Conservation (phyloP, 1,140 invertebrate species). For the Diprion similis region DNA sequence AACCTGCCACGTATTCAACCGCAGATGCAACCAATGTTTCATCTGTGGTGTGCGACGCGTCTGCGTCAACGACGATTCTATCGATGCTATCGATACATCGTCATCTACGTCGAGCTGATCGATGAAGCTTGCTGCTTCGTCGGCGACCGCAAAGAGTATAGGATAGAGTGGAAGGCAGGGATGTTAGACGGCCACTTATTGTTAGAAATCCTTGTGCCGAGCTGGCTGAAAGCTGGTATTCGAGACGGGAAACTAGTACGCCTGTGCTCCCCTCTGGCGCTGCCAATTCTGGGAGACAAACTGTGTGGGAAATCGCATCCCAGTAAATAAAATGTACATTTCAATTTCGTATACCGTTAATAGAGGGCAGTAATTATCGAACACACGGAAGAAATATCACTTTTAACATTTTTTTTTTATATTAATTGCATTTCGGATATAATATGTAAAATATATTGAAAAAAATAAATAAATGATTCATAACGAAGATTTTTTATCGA, state of each 20-base stretch:
- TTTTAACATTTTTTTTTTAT: background rate
- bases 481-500: background rate
- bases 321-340: background rate
- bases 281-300: background rate
- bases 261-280: background rate
- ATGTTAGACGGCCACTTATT: slow-evolving; percentile 3
- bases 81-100: no score
- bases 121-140: no score
- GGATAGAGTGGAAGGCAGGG: no score
- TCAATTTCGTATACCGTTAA: slow-evolving; percentile 1
- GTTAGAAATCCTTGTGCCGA: background rate
- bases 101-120: no score
- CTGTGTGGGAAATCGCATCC: background rate
- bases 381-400: background rate
- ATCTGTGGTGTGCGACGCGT: no score
- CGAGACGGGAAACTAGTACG: background rate
- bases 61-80: no score
- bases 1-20: no score
- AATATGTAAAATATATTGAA: background rate
- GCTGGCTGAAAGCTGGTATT: slow-evolving; percentile 2
- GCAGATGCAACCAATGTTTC: no score
- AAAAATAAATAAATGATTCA: background rate
- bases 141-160: no score
- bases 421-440: background rate
- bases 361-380: background rate